Base-by-base conservation (phyloP, 2,888 invertebrate species). In the Drosophila formosana region DNA sequence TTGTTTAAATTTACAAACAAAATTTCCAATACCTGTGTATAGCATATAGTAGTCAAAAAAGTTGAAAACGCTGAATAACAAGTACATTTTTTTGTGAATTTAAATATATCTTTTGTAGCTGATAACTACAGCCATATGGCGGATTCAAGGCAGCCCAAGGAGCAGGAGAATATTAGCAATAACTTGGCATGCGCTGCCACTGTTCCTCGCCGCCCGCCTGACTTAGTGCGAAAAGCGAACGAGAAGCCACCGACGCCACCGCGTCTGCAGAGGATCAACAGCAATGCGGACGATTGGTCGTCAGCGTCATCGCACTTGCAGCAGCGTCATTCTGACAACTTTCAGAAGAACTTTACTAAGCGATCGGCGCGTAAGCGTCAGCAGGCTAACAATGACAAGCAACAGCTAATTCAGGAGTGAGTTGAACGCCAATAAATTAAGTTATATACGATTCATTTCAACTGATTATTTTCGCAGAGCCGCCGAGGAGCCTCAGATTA, bases 401-500 rank as follows among this genome's bases (percentile, higher is more conserved):
- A 34, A 8, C 0, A 70, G 2, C 66, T 77, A 1, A 1, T 39
- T 0, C 2, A 46, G 0, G 72, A 76, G 88, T 82, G 65, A 73
- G 75, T 55, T 2, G 7, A 6, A 32, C 6, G 32, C 32, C 32
- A 26, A 6, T 34, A 28, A 13, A 28, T 50, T n/a, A 11, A 28
- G 26, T 18, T 25, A 11, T 46, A 4, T 11, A 34, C n/a, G 2
- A 37, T 37, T 3, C n/a, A 37, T 4, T 11, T 11, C n/a, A n/a
- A n/a, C n/a, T 37, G n/a, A 5, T 37, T 37, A 37, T 6, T 18
- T n/a, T 53, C 18, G 49, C 18, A 91, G 92, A 62, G 89, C 80
- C 13, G 52, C 75, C 3, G 91, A 93, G 61, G 92, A 91, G 49
- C 92, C 94, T 0, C 91, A 92, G 74, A 91, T 96, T 41, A 94